These are phyloP conservation scores for Anisognathus igniventris DNA, from an alignment of 2,797 vertebrate genomes.

Conservation along the genomic window DNA sequence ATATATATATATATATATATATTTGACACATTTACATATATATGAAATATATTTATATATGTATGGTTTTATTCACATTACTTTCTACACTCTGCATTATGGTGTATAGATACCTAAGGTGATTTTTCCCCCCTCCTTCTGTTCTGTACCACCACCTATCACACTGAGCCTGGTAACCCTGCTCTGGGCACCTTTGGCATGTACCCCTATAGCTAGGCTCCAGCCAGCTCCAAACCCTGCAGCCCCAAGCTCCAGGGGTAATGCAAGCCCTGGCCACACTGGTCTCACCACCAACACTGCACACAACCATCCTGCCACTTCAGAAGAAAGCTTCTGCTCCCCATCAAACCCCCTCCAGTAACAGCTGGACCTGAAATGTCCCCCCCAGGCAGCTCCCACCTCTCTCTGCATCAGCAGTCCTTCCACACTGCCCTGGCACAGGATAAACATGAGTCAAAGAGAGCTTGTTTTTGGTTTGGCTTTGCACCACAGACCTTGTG, in stretches of 20 bases:
- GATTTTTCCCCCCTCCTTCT: not conserved
- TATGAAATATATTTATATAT: not conserved
- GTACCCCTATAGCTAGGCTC: rapidly evolving
- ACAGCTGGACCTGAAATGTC: not conserved
- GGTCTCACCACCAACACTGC: not conserved
- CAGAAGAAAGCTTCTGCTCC: not conserved
- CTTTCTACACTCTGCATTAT: not conserved
- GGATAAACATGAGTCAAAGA: rapidly evolving
- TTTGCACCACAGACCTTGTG: rapidly evolving
- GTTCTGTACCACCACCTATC: not conserved
- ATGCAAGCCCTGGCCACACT: not conserved
- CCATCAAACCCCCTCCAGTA: not conserved
- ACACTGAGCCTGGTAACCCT: not conserved
- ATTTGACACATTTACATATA: not conserved
- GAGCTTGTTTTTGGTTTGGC: not conserved
- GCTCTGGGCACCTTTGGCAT: not conserved
- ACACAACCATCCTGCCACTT: rapidly evolving
- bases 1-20: not conserved
- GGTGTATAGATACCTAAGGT: not conserved
- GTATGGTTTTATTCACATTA: not conserved
- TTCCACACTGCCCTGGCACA: not conserved
- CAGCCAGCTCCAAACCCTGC: not conserved
- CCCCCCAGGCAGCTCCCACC: not conserved
- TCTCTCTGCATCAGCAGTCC: not conserved
- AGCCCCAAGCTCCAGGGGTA: not conserved